phyloP scores from a whole-genome alignment of 64 coral and sea anemone genomes.

The Catalaphyllia jardinei region DNA sequence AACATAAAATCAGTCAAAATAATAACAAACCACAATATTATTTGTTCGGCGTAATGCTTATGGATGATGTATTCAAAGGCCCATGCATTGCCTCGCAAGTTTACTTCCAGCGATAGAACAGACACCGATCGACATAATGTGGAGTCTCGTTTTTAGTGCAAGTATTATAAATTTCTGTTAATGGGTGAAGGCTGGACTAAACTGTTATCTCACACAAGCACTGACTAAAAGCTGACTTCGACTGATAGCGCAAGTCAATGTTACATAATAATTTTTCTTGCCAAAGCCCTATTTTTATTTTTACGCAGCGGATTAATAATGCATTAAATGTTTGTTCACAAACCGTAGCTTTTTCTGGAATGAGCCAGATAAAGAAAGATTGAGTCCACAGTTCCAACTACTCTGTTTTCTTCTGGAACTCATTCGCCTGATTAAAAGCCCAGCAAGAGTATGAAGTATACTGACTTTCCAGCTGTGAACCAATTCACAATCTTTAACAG shows the following conservation, averaged over 20 bases:
- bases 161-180: neutral
- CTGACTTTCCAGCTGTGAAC: neutral
- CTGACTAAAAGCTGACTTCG: neutral
- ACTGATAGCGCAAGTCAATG: neutral
- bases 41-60: too few relatives aligned
- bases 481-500: neutral
- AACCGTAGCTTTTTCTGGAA: neutral
- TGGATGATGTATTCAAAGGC: too few relatives aligned
- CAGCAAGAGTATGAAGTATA: neutral
- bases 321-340: neutral
- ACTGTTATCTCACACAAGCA: neutral
- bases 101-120: too few relatives aligned
- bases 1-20: too few relatives aligned
- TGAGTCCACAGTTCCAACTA: neutral
- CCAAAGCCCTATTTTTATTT: neutral
- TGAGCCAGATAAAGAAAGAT: neutral
- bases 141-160: too few relatives aligned
- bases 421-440: neutral
- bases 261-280: neutral
- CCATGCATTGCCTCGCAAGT: too few relatives aligned
- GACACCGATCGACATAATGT: too few relatives aligned
- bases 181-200: neutral
- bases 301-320: conserved; percentile 2
- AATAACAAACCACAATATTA: too few relatives aligned
- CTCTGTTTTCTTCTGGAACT: neutral